Evolutionary conservation across 2,113 vertebrate species (phyloP), one percentile per base, ranked within the genome.

Genomic region (Peucedramus taeniatus): DNA sequence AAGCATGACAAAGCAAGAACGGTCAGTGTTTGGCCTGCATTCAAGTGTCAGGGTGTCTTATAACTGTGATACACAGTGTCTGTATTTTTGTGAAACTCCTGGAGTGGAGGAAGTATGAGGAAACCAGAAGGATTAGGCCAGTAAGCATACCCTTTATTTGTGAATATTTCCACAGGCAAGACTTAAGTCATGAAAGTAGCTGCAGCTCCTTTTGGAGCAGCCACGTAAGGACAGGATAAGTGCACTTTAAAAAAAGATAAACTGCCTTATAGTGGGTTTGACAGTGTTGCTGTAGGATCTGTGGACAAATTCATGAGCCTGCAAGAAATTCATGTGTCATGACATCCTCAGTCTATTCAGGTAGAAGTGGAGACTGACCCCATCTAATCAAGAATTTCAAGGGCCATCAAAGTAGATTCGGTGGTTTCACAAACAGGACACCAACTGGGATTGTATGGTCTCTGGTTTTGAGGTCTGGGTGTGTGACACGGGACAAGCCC

Each of bases 1-100:
- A 94, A 94, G 83, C 88, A 71, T 68, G 83, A 89, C 92, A 87
- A 81, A 92, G 80, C 90, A 93, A 64, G 76, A 95, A 78, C 4
- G 3, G 83, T 65, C 88, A 90, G 86, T 89, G 57, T 83, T 68
- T 87, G 86, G 76, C 88, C 57, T 78, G 53, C 0, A 0, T 68
- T 56, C 83, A 86, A 92, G 79, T 92, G 79, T 94, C 95, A 70
- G 66, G 51, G 26, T 78, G 64, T 68, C 92, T 93, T 88, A 28
- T 5, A 94, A 71, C 37, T 44, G 40, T 3, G 1, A 63, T 31
- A 31, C 49, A 61, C 3, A 5, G 60, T 31, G 28, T 51, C 31
- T 71, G 51, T 17, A 26, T 92, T 94, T 94, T 78, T 42, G 2
- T 75, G n/a, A 78, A 75, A 79, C 49, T 84, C 57, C 33, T 87